Evolutionary conservation across 2,113 vertebrate species (phyloP).

Genomic region (Sinocyclocheilus maitianheensis): DNA sequence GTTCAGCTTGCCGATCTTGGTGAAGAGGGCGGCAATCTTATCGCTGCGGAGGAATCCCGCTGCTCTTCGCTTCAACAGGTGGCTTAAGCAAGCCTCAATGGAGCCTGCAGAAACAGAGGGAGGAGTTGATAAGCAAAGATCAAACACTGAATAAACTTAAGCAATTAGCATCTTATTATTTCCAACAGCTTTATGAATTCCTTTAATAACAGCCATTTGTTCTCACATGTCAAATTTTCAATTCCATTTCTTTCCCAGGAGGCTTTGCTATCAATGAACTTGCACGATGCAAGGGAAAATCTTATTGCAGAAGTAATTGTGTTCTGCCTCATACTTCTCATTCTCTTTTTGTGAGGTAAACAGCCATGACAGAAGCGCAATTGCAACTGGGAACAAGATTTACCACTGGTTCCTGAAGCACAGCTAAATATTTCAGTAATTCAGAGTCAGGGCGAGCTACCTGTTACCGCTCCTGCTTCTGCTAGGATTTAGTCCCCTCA

Average conservation of each 20-base stretch:
- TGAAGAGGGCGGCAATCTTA: slow-evolving; percentile 95
- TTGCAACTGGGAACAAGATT: slow-evolving; percentile 39
- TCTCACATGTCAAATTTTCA: not conserved
- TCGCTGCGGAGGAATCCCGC: slow-evolving; percentile 93
- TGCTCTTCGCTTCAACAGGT: slow-evolving; percentile 89
- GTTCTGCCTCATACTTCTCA: slow-evolving; percentile 19
- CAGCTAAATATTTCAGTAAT: slow-evolving; percentile 54
- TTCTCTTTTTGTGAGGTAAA: slow-evolving; percentile 28
- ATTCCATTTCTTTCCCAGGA: not conserved
- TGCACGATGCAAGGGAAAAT: not conserved
- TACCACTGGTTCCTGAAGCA: slow-evolving; percentile 5
- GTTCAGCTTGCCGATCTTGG: slow-evolving; percentile 91
- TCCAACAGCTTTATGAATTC: slow-evolving; percentile 33
- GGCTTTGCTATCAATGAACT: slow-evolving; percentile 19
- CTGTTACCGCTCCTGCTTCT: slow-evolving; percentile 26
- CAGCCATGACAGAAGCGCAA: slow-evolving; percentile 31
- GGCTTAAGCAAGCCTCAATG: slow-evolving; percentile 90
- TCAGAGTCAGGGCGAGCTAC: slow-evolving; percentile 21
- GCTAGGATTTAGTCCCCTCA: not conserved
- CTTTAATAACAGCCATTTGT: slow-evolving; percentile 26
- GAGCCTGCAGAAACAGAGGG: slow-evolving; percentile 73
- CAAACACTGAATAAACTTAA: not conserved
- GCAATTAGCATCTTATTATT: slow-evolving; percentile 37
- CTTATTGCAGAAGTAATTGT: slow-evolving; percentile 35
- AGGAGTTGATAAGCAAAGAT: not conserved